Percentiles rank a stretch among this genome's conserved stretches.
Evolutionary conservation across 92 coral and sea anemone species (phyloP).

Genomic region (Siderastrea radians): DNA sequence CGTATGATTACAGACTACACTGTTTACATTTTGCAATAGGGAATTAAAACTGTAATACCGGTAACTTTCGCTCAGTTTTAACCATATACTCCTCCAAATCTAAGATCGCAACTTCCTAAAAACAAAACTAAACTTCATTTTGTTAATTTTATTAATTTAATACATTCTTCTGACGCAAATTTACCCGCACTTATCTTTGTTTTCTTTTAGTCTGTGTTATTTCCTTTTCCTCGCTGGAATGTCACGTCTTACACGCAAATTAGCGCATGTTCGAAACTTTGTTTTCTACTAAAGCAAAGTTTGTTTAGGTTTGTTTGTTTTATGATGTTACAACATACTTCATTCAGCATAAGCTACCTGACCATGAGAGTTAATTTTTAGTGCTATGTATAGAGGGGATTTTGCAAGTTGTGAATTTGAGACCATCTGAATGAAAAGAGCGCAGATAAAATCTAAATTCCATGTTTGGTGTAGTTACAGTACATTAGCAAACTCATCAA

Average conservation of each 20-base stretch:
- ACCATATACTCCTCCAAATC: too few relatives aligned
- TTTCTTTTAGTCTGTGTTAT: background rate
- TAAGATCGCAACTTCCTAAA: background rate
- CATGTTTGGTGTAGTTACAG: background rate
- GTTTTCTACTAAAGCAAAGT: background rate
- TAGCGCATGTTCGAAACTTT: background rate
- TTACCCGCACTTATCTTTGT: background rate
- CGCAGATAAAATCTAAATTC: background rate
- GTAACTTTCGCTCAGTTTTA: too few relatives aligned
- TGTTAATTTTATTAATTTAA: background rate
- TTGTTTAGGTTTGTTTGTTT: conserved; percentile 14
- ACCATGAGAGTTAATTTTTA: too few relatives aligned
- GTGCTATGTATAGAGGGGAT: background rate
- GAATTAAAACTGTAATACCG: too few relatives aligned
- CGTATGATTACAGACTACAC: too few relatives aligned
- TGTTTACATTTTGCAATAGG: too few relatives aligned
- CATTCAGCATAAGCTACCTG: too few relatives aligned
- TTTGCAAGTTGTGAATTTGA: background rate
- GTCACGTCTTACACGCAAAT: conserved; percentile 29
- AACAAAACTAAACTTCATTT: background rate
- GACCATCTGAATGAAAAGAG: background rate
- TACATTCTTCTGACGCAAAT: conserved; percentile 10
- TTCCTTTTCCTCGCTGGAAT: conserved; percentile 16
- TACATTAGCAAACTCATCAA: background rate
- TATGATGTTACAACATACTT: background rate